These are phyloP conservation scores for Megathymus violae DNA, from an alignment of 1,140 invertebrate species.

Conservation along the genomic window DNA sequence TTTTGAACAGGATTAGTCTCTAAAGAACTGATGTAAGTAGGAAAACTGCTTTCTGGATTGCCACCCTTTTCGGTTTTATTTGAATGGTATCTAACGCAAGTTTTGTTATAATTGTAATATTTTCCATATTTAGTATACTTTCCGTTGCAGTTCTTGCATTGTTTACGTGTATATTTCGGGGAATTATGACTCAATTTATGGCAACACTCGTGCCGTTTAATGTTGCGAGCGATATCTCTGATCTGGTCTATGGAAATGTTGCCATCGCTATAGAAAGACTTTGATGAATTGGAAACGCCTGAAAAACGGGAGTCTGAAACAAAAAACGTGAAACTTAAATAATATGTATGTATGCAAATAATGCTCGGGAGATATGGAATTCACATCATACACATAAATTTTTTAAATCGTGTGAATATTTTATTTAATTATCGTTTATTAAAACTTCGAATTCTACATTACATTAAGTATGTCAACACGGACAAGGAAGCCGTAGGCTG, in stretches of 20 bases:
- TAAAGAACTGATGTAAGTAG: conserved; percentile 56
- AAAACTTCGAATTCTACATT: no score
- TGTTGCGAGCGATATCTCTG: conserved; percentile 75
- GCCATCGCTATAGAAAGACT: conserved; percentile 76
- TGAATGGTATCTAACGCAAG: conserved; percentile 70
- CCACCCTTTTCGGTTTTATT: conserved; percentile 68
- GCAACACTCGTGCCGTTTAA: conserved; percentile 74
- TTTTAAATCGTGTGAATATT: no score
- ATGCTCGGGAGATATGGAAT: no score
- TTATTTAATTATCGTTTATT: no score
- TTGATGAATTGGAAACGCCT: conserved; percentile 71
- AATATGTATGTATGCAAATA: no score
- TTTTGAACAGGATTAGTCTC: conserved; percentile 50
- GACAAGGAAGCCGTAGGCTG: no score
- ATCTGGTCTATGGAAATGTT: conserved; percentile 79
- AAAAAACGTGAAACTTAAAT: conserved; percentile 10
- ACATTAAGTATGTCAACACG: no score
- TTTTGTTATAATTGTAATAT: conserved; percentile 82
- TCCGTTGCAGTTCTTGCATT: conserved; percentile 75
- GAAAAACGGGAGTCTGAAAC: conserved; percentile 73
- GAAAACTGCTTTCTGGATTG: conserved; percentile 49
- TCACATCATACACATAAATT: no score
- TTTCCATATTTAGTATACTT: conserved; percentile 73
- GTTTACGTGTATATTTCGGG: conserved; percentile 75
- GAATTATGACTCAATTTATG: conserved; percentile 76